A percentile compares a stretch with the other conserved stretches of the same genome.
Evolutionary conservation across 2,113 vertebrate species (phyloP).

Genomic region (Struthio camelus): DNA sequence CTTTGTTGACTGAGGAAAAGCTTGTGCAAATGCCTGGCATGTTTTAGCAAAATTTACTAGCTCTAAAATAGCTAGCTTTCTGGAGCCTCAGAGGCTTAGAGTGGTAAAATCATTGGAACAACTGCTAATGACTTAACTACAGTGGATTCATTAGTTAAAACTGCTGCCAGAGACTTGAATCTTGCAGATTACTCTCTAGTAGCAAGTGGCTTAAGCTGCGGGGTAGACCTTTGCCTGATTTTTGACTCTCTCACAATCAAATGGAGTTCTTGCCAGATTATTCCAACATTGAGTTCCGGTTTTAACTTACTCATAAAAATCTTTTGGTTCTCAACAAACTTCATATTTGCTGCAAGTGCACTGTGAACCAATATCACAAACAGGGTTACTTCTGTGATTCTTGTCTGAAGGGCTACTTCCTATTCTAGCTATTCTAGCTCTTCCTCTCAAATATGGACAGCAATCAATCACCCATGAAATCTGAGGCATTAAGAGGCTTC

Average conservation of each 20-base stretch:
- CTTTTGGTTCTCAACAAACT: background rate
- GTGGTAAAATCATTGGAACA: constrained; percentile 56
- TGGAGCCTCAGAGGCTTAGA: constrained; percentile 27
- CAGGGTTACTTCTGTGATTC: background rate
- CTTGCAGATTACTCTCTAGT: constrained; percentile 45
- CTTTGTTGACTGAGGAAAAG: constrained; percentile 24
- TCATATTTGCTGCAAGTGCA: accelerated
- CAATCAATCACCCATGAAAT: background rate
- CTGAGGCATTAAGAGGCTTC: background rate
- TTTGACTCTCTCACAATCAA: constrained; percentile 25
- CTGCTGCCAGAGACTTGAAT: constrained; percentile 44
- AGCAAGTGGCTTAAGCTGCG: constrained; percentile 39
- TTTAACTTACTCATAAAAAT: background rate
- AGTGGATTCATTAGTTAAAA: constrained; percentile 52
- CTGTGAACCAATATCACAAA: background rate
- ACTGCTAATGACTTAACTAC: constrained; percentile 67
- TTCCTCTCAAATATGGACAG: background rate
- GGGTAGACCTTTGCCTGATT: constrained; percentile 45
- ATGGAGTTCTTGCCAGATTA: background rate
- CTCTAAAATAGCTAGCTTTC: constrained; percentile 26
- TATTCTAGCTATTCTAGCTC: background rate
- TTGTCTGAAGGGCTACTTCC: background rate
- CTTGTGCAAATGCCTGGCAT: constrained; percentile 2
- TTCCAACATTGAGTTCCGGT: background rate
- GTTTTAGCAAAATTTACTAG: constrained; percentile 53